Percentiles rank a stretch among this genome's conserved stretches.
Evolutionary conservation across 2,797 vertebrate genomes (phyloP).

Genomic region (Poliocrania exsul): DNA sequence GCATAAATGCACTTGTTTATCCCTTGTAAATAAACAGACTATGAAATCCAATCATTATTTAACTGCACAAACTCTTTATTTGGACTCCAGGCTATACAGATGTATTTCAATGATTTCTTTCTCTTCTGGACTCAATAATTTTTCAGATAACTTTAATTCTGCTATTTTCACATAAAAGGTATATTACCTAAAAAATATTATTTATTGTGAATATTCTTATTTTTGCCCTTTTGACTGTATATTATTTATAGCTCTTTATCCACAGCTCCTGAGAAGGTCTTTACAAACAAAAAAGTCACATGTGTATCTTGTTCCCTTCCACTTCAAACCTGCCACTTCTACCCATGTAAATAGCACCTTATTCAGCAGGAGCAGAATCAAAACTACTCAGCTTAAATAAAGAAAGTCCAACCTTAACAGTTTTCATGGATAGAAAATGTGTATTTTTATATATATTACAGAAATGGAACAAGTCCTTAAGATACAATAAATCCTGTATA

Average conservation of each 20-base stretch:
- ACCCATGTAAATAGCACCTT: not conserved
- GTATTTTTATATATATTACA: not conserved
- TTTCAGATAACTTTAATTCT: not conserved
- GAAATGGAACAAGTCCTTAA: not conserved
- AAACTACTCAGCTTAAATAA: not conserved
- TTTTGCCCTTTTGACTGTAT: not conserved
- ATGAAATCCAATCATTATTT: conserved; percentile 3
- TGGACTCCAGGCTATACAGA: not conserved
- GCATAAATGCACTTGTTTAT: not conserved
- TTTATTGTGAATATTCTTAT: not conserved
- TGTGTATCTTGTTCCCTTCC: not conserved
- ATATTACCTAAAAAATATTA: not conserved
- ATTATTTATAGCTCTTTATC: not conserved
- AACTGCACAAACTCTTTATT: not conserved
- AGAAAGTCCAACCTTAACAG: not conserved
- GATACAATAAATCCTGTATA: not conserved
- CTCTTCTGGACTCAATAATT: not conserved
- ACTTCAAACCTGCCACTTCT: not conserved
- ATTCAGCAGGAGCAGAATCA: not conserved
- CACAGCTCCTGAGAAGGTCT: not conserved
- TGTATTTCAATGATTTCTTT: not conserved
- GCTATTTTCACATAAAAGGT: not conserved
- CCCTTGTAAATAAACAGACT: not conserved
- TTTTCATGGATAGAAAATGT: not conserved
- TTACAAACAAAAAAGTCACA: not conserved